Evolutionary conservation across 2,113 vertebrate genomes (phyloP).

Genomic region (Alethe castanea): DNA sequence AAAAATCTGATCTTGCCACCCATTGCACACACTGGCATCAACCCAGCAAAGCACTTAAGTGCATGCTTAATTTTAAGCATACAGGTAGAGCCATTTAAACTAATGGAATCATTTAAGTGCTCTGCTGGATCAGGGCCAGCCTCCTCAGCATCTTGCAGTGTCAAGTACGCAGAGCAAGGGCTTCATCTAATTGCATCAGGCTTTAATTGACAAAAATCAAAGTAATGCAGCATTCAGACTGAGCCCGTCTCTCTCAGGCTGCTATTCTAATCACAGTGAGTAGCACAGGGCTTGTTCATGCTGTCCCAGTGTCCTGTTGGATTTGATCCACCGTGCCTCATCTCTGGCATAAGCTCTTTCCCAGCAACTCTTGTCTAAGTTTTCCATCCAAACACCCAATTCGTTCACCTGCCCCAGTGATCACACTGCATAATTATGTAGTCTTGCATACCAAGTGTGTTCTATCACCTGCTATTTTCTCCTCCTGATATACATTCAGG

Average conservation of each 20-base stretch:
- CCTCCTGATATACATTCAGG: background rate
- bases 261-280: background rate
- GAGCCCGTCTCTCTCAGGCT: background rate
- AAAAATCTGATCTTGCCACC: background rate
- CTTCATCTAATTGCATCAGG: constrained; percentile 43
- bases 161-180: background rate
- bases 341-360: background rate
- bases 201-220: constrained; percentile 49
- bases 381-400: background rate
- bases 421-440: background rate
- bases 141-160: constrained; percentile 42
- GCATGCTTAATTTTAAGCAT: constrained; percentile 19
- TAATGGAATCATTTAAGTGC: constrained; percentile 58
- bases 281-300: background rate
- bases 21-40: background rate
- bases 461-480: background rate
- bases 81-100: constrained; percentile 44
- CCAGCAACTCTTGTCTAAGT: background rate
- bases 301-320: background rate
- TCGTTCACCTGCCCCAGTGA: background rate
- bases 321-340: background rate
- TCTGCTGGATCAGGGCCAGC: constrained; percentile 31
- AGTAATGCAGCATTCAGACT: background rate
- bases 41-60: constrained; percentile 53
- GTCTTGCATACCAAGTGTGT: background rate